Evolutionary conservation across 2,888 invertebrate species (phyloP), one percentile per base, ranked within the genome.

Genomic region (Encarsia formosa): DNA sequence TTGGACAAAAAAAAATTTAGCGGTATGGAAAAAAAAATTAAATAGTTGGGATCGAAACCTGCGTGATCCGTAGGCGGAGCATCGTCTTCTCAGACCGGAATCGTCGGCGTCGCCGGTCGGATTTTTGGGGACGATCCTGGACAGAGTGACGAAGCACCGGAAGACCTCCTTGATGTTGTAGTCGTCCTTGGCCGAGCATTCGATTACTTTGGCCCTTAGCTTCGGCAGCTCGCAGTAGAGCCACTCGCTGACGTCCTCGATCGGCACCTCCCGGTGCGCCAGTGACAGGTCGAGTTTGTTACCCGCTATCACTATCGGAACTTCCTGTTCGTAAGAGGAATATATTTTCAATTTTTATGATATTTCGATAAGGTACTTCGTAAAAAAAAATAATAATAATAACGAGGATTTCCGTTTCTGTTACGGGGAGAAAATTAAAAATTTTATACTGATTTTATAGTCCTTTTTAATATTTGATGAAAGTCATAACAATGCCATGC

Each of bases 241-340:
- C 89, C 89, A 89, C 69, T 88, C 88, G 56, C 85, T 82, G 24
- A 87, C 88, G 67, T 89, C 88, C 70, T 89, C 89, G 64, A 86
- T 81, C 57, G 82, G 79, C 50, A 88, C 84, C 74, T 87, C 86
- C 49, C 86, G 73, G 65, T 84, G 83, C 52, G 85, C 83, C 59
- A 79, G 74, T 9, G 86, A 85, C 52, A 89, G 75, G 73, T 92
- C 92, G 57, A 83, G 78, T 77, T 92, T 92, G 76, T 91, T 92
- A 48, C 91, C 91, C 13, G 88, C 89, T 49, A 93, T 82, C 24
- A 92, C 88, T 64, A 90, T 88, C 29, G 92, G 92, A 53, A 92
- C 82, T 63, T 88, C 87, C 79, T 87, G 79, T 18, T n/a, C n/a
- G n/a, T 8, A 13, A n/a, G n/a, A n/a, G n/a, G n/a, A n/a, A n/a